Conservation (phyloP, 1,140 invertebrate species). For the Ruditapes philippinarum region DNA sequence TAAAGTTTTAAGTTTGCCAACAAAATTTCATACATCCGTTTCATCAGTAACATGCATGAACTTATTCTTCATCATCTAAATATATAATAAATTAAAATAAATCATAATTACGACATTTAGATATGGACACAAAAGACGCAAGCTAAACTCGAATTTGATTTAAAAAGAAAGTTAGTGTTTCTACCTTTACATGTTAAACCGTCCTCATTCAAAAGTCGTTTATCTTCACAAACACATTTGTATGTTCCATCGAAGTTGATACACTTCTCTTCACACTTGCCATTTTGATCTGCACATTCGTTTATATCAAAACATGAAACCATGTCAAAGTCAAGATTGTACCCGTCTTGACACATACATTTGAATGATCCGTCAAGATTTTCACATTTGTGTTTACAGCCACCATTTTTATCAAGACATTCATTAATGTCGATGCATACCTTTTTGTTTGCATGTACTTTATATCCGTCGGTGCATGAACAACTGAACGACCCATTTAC, state of each 20-base stretch:
- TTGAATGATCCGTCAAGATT: neutral
- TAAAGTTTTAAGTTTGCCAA: too few species aligned
- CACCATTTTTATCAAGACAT: neutral
- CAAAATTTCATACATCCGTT: too few species aligned
- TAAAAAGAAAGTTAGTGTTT: neutral
- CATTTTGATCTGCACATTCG: slow-evolving; percentile 7
- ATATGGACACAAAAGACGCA: neutral
- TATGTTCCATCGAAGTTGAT: neutral
- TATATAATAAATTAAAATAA: neutral
- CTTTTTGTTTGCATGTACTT: slow-evolving; percentile 63
- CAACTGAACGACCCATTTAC: neutral
- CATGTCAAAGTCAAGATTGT: neutral
- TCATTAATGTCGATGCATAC: neutral
- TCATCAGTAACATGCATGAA: neutral
- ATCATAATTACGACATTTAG: neutral
- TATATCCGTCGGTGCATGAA: neutral
- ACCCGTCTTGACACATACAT: neutral
- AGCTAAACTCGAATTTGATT: neutral
- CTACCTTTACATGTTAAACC: neutral
- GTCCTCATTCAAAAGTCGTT: slow-evolving; percentile 64
- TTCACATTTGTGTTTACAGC: neutral
- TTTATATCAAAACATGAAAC: neutral
- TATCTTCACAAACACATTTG: neutral
- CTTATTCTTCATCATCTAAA: neutral
- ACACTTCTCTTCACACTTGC: neutral